Percentiles rank a stretch among this genome's conserved stretches.
Conservation (phyloP, 2,888 invertebrate species). For the Sphaeridia pumilis region DNA sequence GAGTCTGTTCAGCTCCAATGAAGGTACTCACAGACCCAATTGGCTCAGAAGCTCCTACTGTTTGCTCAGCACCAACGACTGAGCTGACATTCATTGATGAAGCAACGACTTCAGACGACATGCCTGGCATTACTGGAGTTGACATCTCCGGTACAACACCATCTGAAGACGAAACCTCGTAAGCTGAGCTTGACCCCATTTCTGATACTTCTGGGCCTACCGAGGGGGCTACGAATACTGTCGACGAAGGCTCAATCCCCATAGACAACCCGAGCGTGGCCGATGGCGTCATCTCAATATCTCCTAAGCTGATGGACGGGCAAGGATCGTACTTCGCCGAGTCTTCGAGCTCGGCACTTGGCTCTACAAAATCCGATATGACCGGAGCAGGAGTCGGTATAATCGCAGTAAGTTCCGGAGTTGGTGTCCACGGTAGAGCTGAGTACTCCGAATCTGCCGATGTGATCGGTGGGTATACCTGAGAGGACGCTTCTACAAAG, state of each 20-base stretch:
- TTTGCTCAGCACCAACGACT: neutral
- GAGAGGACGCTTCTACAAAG: no score
- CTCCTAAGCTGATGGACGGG: slow-evolving; percentile 2
- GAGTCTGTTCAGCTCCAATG: neutral
- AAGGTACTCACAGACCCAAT: neutral
- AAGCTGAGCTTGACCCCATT: neutral
- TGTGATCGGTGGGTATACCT: no score
- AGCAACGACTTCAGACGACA: neutral
- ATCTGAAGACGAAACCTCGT: slow-evolving; percentile 2
- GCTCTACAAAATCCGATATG: slow-evolving; percentile 8
- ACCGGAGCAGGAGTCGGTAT: no score
- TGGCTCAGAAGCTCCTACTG: slow-evolving; percentile 2
- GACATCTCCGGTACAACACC: neutral
- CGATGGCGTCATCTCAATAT: neutral
- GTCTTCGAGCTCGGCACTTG: slow-evolving; percentile 6
- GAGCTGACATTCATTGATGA: slow-evolving; percentile 3
- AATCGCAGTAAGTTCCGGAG: no score
- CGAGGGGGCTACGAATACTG: neutral
- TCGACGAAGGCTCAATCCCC: neutral
- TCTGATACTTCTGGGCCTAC: neutral
- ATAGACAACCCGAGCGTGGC: neutral
- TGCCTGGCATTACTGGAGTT: slow-evolving; percentile 1
- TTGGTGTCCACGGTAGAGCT: no score
- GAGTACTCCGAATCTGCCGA: no score
- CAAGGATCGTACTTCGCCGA: slow-evolving; percentile 14